Evolutionary conservation across 2,797 vertebrate species (phyloP).

Genomic region (Podarcis lilfordi): DNA sequence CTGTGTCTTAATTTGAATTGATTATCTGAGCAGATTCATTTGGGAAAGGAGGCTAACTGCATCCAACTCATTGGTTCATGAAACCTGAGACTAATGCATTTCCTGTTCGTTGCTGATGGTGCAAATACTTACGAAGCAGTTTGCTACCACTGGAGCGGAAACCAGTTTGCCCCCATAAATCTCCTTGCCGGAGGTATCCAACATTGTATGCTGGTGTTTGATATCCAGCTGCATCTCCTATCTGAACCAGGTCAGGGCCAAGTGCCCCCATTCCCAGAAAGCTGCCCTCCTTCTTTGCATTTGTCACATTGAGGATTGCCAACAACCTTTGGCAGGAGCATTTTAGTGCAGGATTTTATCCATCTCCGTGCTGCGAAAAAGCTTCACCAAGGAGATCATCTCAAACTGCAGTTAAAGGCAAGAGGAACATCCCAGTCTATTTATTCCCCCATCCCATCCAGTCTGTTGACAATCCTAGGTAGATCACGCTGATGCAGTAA

Average conservation of each 20-base stretch:
- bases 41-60: slow-evolving; percentile 32
- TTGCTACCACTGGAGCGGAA: background rate
- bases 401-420: background rate
- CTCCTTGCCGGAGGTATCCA: background rate
- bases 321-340: background rate
- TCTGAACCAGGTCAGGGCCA: background rate
- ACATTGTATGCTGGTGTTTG: background rate
- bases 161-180: background rate
- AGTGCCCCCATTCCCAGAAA: background rate
- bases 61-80: slow-evolving; percentile 37
- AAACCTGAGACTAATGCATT: slow-evolving; percentile 3
- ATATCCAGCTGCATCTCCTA: background rate
- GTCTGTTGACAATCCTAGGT: background rate
- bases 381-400: background rate
- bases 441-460: background rate
- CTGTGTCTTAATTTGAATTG: slow-evolving; percentile 52
- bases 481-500: background rate
- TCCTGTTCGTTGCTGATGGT: background rate
- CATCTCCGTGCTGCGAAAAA: background rate
- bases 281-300: background rate
- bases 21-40: slow-evolving; percentile 42
- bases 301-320: background rate
- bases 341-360: background rate
- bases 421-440: background rate
- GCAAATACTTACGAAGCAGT: slow-evolving; percentile 17